Conservation (phyloP, 2,113 vertebrate genomes). For the Loxodonta africana region DNA sequence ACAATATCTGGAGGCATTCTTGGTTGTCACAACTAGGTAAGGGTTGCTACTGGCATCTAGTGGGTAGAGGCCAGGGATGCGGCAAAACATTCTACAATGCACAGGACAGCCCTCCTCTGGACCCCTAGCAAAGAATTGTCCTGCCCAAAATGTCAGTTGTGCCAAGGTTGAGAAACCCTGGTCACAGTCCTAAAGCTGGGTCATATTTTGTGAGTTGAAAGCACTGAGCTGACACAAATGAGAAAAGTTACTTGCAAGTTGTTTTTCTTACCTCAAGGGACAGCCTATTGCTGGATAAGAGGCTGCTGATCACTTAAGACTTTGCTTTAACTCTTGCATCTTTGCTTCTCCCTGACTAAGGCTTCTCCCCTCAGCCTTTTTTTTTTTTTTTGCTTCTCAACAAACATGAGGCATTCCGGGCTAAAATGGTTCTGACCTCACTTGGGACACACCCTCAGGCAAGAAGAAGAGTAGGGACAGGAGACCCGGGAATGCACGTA, state of each 20-base stretch:
- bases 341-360: background rate
- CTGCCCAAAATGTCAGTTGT: background rate
- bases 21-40: background rate
- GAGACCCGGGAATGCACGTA: no score
- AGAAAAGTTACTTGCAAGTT: background rate
- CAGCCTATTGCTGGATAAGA: background rate
- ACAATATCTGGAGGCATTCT: background rate
- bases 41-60: background rate
- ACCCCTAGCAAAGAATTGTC: background rate
- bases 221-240: background rate
- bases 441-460: background rate
- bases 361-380: background rate
- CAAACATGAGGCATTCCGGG: background rate
- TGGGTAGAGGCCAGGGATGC: background rate
- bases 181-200: background rate
- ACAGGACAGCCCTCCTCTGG: background rate
- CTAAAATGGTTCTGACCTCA: background rate
- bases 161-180: background rate
- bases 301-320: background rate
- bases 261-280: background rate
- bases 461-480: background rate
- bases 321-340: background rate
- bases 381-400: background rate
- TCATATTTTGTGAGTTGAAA: background rate
- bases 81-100: accelerated